These are phyloP conservation scores for Rhynchonycteris naso DNA, from an alignment of 2,797 vertebrate genomes.

Conservation along the genomic window DNA sequence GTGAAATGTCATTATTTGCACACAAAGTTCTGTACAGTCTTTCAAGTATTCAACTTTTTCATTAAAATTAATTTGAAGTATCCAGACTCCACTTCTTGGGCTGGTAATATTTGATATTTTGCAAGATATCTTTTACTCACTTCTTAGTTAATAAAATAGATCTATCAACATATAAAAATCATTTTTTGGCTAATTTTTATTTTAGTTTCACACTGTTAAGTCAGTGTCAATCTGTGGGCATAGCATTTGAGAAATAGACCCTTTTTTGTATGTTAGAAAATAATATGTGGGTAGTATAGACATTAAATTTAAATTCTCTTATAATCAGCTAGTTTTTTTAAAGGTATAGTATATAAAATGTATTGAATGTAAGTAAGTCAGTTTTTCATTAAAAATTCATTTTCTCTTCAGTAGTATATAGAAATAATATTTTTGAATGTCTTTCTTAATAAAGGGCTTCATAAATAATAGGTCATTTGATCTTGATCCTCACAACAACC, in stretches of 20 bases:
- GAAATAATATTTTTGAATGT: background rate
- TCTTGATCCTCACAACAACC: background rate
- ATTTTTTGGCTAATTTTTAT: background rate
- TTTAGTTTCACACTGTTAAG: constrained; percentile 48
- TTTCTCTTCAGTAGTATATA: background rate
- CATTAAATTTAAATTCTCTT: background rate
- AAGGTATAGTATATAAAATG: background rate
- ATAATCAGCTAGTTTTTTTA: background rate
- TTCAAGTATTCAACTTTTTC: background rate
- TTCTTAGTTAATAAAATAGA: background rate
- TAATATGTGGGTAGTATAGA: background rate
- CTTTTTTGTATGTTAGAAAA: background rate
- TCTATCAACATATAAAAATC: background rate
- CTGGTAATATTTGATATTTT: background rate
- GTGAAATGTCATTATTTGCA: constrained; percentile 69
- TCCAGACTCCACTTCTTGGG: background rate
- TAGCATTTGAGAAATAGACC: background rate
- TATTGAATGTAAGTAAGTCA: background rate
- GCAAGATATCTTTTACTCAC: background rate
- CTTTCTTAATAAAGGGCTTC: background rate
- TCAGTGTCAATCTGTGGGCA: background rate
- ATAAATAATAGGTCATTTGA: background rate
- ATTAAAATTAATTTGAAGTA: constrained; percentile 50
- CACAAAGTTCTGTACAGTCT: constrained; percentile 10
- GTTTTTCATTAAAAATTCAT: background rate